Percentiles rank a stretch among this genome's conserved stretches.
phyloP scores from a whole-genome alignment of 2,888 invertebrate genomes.

The Ornithoptera alexandrae region DNA sequence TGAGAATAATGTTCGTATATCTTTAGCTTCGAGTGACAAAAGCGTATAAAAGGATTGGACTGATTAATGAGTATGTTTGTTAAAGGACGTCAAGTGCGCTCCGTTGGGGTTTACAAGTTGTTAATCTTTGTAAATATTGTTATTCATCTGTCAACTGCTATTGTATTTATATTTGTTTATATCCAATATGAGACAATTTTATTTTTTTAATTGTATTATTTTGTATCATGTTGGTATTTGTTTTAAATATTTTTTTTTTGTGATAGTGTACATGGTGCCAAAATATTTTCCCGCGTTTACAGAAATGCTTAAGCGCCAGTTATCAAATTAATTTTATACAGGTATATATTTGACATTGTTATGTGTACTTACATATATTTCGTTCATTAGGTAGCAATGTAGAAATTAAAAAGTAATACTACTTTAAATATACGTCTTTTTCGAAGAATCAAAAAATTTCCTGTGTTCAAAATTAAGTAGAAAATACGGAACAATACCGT shows the following conservation, averaged over 20 bases:
- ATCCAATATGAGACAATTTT: conserved; percentile 45
- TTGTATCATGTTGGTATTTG: conserved; percentile 47
- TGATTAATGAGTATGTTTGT: conserved; percentile 26
- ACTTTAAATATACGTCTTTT: neutral
- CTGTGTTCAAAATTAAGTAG: neutral
- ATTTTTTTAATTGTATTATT: conserved; percentile 43
- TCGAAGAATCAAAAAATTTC: neutral
- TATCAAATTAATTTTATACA: conserved; percentile 36
- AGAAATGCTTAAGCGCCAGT: conserved; percentile 44
- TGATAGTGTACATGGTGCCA: conserved; percentile 40
- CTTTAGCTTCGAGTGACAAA: conserved; percentile 3
- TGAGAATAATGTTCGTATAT: conserved; percentile 2
- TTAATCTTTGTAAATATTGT: conserved; percentile 74
- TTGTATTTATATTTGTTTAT: conserved; percentile 35
- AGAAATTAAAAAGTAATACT: neutral
- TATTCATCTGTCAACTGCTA: conserved; percentile 63
- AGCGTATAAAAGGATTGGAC: conserved; percentile 15
- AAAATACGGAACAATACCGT: neutral
- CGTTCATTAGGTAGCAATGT: neutral
- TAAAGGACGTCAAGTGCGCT: conserved; percentile 8
- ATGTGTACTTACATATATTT: neutral
- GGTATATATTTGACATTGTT: conserved; percentile 9
- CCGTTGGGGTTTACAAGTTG: conserved; percentile 55
- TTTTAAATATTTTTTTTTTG: conserved; percentile 48
- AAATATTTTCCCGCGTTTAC: too few relatives aligned